Percentiles rank a stretch among this genome's conserved stretches.
Conservation (phyloP, 2,113 vertebrate species). For the Apaloderma vittatum region DNA sequence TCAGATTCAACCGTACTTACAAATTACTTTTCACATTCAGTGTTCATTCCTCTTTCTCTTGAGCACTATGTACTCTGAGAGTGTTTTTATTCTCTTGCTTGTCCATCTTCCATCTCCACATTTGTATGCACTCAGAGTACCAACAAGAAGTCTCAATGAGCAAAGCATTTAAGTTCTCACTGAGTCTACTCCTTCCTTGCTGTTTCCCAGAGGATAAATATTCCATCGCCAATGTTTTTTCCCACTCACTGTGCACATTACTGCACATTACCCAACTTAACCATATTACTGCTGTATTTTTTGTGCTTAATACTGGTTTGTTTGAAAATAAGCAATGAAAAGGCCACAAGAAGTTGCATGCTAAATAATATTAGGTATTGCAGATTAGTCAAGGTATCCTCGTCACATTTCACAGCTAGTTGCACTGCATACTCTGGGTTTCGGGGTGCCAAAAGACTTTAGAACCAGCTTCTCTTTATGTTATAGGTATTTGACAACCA, state of each 20-base stretch:
- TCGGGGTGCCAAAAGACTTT: neutral
- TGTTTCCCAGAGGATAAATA: neutral
- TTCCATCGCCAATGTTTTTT: neutral
- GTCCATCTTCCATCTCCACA: neutral
- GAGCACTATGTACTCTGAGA: neutral
- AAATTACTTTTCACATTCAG: neutral
- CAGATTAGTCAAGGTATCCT: neutral
- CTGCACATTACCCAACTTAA: neutral
- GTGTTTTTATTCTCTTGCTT: neutral
- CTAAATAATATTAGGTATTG: neutral
- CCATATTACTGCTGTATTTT: neutral
- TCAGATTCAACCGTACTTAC: neutral
- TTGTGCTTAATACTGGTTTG: neutral
- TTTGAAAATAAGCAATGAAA: neutral
- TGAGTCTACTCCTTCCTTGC: neutral
- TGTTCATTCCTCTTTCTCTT: neutral
- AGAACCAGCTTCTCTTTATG: neutral
- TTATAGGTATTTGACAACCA: neutral
- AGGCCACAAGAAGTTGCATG: neutral
- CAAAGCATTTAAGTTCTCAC: neutral
- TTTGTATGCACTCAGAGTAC: constrained; percentile 18
- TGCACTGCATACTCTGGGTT: neutral
- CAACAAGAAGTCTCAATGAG: neutral
- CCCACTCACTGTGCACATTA: neutral
- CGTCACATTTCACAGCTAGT: neutral